Percentiles rank a stretch among this genome's conserved stretches.
Evolutionary conservation across 2,888 invertebrate species (phyloP).

Genomic region (Acrobasis suavella): DNA sequence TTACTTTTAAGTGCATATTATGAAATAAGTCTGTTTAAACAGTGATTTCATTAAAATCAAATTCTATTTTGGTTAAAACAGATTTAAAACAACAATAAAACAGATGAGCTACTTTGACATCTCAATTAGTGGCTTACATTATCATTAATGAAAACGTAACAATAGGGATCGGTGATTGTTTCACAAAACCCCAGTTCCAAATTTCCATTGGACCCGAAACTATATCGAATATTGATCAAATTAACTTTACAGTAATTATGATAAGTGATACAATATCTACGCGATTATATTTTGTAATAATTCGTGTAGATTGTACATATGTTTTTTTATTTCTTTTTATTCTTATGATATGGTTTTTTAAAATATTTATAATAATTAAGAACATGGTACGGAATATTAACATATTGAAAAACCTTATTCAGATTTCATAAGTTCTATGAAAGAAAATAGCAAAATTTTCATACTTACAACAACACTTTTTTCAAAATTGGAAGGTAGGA

Average conservation of each 20-base stretch:
- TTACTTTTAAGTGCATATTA: no score
- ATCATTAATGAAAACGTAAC: constrained; percentile 40
- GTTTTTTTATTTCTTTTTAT: background rate
- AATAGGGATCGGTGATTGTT: constrained; percentile 40
- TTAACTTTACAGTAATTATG: constrained; percentile 45
- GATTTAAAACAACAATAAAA: background rate
- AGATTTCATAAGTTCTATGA: no score
- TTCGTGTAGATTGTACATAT: background rate
- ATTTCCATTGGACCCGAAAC: constrained; percentile 47
- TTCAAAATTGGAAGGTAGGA: no score
- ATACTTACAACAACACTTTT: no score
- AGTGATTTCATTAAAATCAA: background rate
- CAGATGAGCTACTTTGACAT: constrained; percentile 31
- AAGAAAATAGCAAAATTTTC: no score
- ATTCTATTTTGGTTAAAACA: background rate
- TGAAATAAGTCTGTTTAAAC: no score
- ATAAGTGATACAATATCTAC: background rate
- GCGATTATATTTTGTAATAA: background rate
- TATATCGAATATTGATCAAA: constrained; percentile 53
- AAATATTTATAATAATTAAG: background rate
- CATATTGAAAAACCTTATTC: no score
- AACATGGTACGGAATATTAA: background rate
- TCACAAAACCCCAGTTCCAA: constrained; percentile 42
- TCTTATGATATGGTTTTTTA: background rate
- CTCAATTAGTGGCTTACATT: constrained; percentile 43